Evolutionary conservation across 2,797 vertebrate genomes (phyloP).

Genomic region (Geotrypetes seraphini): DNA sequence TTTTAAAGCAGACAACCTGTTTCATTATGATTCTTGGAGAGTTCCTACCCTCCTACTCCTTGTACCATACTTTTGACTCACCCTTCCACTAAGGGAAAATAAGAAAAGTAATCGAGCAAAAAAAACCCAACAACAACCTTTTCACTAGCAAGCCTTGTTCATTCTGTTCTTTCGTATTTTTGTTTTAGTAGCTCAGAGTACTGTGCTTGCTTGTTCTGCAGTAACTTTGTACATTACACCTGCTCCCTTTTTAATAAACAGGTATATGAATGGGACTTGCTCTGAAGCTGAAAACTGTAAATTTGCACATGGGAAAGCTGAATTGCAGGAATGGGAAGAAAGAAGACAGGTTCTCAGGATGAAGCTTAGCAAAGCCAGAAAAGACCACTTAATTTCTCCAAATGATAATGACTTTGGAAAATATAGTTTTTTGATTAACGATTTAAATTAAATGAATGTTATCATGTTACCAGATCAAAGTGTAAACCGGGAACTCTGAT

Average conservation of each 20-base stretch:
- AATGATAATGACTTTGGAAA: slow-evolving; percentile 99
- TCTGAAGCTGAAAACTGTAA: slow-evolving; percentile 77
- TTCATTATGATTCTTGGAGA: too few species aligned
- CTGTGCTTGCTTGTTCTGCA: too few species aligned
- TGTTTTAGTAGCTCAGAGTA: too few species aligned
- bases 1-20: too few species aligned
- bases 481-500: slow-evolving; percentile 50
- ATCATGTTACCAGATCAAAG: slow-evolving; percentile 48
- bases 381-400: slow-evolving; percentile 95
- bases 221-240: too few species aligned
- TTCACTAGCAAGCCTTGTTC: too few species aligned
- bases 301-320: slow-evolving; percentile 86
- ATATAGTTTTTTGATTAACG: slow-evolving; percentile 99
- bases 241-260: slow-evolving; percentile 30
- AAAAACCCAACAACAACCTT: too few species aligned
- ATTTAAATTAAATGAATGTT: slow-evolving; percentile 74
- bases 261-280: slow-evolving; percentile 77
- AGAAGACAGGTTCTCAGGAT: slow-evolving; percentile 86
- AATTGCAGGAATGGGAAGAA: slow-evolving; percentile 89
- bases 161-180: too few species aligned
- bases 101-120: too few species aligned
- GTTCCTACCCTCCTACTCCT: too few species aligned
- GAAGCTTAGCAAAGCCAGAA: slow-evolving; percentile 93
- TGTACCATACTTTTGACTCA: too few species aligned
- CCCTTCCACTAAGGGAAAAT: too few species aligned